Base-by-base conservation (phyloP, 2,113 vertebrate genomes). In the Beaufortia kweichowensis region DNA sequence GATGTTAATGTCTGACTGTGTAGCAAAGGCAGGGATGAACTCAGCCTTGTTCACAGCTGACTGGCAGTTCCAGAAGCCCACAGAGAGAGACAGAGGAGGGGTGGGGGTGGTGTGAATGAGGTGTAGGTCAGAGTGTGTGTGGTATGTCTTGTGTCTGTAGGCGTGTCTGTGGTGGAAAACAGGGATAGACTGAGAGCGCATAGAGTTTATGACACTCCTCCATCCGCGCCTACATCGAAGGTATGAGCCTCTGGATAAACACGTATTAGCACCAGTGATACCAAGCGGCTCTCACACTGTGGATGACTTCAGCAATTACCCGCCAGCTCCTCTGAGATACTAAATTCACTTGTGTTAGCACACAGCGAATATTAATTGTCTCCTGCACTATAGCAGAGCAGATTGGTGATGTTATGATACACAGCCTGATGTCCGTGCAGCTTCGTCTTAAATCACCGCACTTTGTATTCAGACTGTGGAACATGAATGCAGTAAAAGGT, bases 221-320 rank as follows among this genome's bases (percentile, higher is more conserved):
- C 56, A 68, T 57, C 69, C 59, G 17, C 23, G 62, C 53, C 59
- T 64, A 60, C 69, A 50, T 76, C 35, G 15, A 56, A 69, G 75
- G 57, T 59, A 53, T 39, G 31, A 56, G 31, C 53, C 19, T 24
- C 23, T 21, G 57, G 41, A 66, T 65, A 78, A 78, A 75, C 31
- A 66, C 28, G 23, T 50, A 78, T 80, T 74, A 75, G 50, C 70
- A 80, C 31, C 75, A 70, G 71, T 62, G 64, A 81, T 71, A 48
- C 60, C 48, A 59, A 35, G 43, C 17, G 63, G 23, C 48, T 39
- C 56, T 78, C 39, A n/a, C 53, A 60, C 65, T 50, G 39, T 41
- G 76, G 41, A 68, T 55, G 50, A 78, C 69, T 66, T 80, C 50
- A 75, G 75, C 79, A 77, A 66, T 71, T 75, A 55, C 55, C 59